phyloP scores from a whole-genome alignment of 2,113 vertebrate genomes.

The Bettongia penicillata region DNA sequence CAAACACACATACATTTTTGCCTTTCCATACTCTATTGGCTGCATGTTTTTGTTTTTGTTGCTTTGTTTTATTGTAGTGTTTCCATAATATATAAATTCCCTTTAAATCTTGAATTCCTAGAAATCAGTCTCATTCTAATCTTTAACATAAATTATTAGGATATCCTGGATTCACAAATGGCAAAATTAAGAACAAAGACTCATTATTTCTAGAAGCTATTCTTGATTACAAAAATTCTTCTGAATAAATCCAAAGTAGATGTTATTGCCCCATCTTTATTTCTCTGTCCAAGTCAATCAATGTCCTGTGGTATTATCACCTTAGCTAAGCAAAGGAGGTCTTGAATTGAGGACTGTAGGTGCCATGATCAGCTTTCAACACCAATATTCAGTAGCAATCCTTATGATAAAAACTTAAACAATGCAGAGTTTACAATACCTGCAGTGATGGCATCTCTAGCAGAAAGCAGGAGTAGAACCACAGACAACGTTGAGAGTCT shows the following conservation, averaged over 20 bases:
- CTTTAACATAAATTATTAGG: not conserved
- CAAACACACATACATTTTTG: not conserved
- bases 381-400: not conserved
- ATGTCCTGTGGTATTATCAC: not conserved
- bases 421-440: slow-evolving; percentile 24
- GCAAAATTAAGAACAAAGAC: not conserved
- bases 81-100: not conserved
- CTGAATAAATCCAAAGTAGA: not conserved
- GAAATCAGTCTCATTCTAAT: not conserved
- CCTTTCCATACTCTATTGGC: not conserved
- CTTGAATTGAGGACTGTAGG: not conserved
- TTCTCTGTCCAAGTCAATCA: not conserved
- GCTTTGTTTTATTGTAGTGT: not conserved
- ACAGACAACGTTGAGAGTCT: slow-evolving; percentile 59
- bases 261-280: not conserved
- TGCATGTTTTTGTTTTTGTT: not conserved
- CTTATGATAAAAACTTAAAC: slow-evolving; percentile 20
- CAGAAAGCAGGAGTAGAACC: slow-evolving; percentile 58
- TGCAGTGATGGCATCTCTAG: slow-evolving; percentile 57
- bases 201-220: not conserved
- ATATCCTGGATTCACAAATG: not conserved
- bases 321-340: not conserved
- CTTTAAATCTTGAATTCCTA: not conserved
- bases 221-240: not conserved
- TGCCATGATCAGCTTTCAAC: not conserved